Conservation (phyloP, 2,113 vertebrate species). For the Psittacara wagleri region DNA sequence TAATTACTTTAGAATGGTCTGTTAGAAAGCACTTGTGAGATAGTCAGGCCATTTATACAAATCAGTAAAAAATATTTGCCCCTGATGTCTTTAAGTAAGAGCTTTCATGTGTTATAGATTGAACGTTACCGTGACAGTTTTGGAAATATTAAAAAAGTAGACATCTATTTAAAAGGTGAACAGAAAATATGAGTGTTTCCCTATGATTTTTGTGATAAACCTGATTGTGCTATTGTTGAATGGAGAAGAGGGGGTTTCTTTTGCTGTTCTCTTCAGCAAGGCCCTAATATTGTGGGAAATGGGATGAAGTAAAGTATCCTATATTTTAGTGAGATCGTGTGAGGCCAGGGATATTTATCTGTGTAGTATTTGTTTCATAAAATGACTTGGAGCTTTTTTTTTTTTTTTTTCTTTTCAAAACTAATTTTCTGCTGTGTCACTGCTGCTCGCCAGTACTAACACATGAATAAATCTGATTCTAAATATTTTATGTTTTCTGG, state of each 20-base stretch:
- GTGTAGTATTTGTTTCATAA: background rate
- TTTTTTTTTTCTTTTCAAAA: background rate
- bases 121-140: background rate
- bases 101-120: constrained; percentile 12
- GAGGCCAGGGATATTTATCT: constrained; percentile 5
- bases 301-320: background rate
- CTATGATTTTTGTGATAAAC: background rate
- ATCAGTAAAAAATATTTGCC: constrained; percentile 44
- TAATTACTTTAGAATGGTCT: constrained; percentile 74
- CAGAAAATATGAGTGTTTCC: constrained; percentile 38
- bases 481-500: background rate
- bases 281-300: background rate
- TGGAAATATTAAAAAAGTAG: constrained; percentile 12
- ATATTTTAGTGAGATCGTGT: background rate
- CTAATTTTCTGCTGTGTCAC: background rate
- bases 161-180: constrained; percentile 55
- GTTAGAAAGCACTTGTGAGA: constrained; percentile 68
- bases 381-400: background rate
- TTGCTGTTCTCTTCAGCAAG: background rate
- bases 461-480: background rate
- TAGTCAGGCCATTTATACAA: constrained; percentile 59
- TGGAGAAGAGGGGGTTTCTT: background rate
- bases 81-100: constrained; percentile 20
- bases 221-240: background rate
- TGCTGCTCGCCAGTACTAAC: background rate